Percentiles rank a stretch among this genome's conserved stretches.
Conservation (phyloP, 1,140 invertebrate species). For the Mercenaria mercenaria region DNA sequence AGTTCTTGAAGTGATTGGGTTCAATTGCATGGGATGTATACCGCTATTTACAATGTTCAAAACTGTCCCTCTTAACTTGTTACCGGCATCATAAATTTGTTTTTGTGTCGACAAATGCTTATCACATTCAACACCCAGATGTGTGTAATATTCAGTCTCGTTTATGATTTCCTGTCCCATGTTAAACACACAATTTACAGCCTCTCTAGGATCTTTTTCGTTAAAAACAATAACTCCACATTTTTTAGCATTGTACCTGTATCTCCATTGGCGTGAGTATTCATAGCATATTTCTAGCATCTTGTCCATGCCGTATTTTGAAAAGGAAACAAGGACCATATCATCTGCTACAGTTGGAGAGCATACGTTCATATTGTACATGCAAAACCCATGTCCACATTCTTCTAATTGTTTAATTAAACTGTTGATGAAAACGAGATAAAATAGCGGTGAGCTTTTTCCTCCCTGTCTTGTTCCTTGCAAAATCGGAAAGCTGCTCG, state of each 20-base stretch:
- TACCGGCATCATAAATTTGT: neutral
- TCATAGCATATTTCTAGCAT: slow-evolving; percentile 16
- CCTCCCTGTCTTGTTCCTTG: slow-evolving; percentile 33
- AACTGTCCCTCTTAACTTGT: neutral
- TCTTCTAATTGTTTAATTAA: slow-evolving; percentile 5
- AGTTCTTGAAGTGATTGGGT: neutral
- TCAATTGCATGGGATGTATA: neutral
- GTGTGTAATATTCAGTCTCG: neutral
- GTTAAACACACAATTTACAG: neutral
- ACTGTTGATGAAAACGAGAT: slow-evolving; percentile 20
- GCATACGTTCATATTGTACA: slow-evolving; percentile 6
- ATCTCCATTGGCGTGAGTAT: slow-evolving; percentile 20
- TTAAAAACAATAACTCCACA: slow-evolving; percentile 25
- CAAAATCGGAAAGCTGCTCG: neutral
- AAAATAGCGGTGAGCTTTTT: slow-evolving; percentile 24
- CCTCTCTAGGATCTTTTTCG: neutral
- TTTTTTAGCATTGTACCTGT: slow-evolving; percentile 24
- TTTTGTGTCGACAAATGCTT: neutral
- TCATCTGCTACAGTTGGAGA: slow-evolving; percentile 33
- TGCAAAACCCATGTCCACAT: neutral
- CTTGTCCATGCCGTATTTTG: neutral
- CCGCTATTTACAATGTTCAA: neutral
- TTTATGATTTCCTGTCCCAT: neutral
- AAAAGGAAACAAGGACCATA: slow-evolving; percentile 33
- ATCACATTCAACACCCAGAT: neutral